Evolutionary conservation across 2,797 vertebrate genomes (phyloP), one percentile per base, ranked within the genome.

Genomic region (Rhincodon typus): DNA sequence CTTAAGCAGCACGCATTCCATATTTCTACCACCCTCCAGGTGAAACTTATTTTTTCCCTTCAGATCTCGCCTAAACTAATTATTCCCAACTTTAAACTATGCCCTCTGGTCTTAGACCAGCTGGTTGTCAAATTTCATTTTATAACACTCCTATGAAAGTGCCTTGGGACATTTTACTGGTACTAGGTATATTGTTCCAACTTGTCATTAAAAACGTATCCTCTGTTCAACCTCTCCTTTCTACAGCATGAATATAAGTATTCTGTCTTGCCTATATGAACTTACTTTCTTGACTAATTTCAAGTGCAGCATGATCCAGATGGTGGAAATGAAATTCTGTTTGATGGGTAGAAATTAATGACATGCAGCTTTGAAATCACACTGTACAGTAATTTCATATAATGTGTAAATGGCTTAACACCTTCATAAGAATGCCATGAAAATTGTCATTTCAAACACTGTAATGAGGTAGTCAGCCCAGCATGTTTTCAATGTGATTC

Each of bases 71-170:
- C 7, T 8, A 62, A 62, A 62, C 57, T 12, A 62, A 62, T 62
- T 62, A 62, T 8, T 12, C 8, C 57, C 13, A 8, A 62, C 57
- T 12, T 62, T 10, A 62, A 62, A 12, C 12, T 62, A 62, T 62
- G 57, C 21, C 21, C 4, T 69, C 19, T 69, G 67, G 67, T 69
- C 67, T 69, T 69, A 23, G 17, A 3, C 21, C 67, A 69, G 67
- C 3, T 69, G 21, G 67, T 69, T 69, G 21, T 84, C 8, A 46
- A 21, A 23, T 84, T 46, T 67, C 66, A 19, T 62, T 66, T 91
- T 1, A 3, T 15, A 21, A 19, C 34, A n/a, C 2, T n/a, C n/a
- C n/a, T n/a, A n/a, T n/a, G 12, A 30, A 1, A 19, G 0, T n/a
- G 7, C 34, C 62, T n/a, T 66, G 30, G 34, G 57, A 17, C 15